Evolutionary conservation across 2,113 vertebrate genomes (phyloP).

Genomic region (Daboia siamensis): DNA sequence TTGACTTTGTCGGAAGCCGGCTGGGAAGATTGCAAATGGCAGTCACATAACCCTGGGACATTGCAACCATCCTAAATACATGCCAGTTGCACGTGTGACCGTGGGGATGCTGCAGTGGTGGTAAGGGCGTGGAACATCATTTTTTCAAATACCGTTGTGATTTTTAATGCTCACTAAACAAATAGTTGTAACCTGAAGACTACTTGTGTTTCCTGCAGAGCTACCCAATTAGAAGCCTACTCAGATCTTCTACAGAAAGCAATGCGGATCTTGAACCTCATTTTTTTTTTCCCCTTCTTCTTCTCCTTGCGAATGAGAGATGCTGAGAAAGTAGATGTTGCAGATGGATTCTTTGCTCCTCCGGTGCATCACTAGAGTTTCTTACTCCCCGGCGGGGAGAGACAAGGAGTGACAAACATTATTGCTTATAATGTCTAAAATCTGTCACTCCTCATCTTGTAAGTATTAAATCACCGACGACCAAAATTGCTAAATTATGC

Average conservation of each 20-base stretch:
- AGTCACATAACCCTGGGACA: too few species aligned
- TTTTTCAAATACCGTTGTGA: too few species aligned
- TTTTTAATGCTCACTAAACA: too few species aligned
- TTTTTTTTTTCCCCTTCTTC: not conserved
- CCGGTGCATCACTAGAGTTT: slow-evolving; percentile 47
- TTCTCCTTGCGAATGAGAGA: slow-evolving; percentile 30
- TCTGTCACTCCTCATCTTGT: slow-evolving; percentile 67
- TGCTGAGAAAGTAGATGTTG: slow-evolving; percentile 33
- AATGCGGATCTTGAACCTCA: not conserved
- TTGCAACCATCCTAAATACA: too few species aligned
- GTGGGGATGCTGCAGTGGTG: too few species aligned
- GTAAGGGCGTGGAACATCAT: too few species aligned
- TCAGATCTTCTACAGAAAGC: not conserved
- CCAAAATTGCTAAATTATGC: slow-evolving; percentile 75
- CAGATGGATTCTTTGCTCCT: slow-evolving; percentile 52
- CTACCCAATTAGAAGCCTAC: not conserved
- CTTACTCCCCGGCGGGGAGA: slow-evolving; percentile 37
- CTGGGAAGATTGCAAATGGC: too few species aligned
- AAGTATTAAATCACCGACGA: slow-evolving; percentile 72
- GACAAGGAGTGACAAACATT: slow-evolving; percentile 46
- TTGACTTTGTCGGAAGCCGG: too few species aligned
- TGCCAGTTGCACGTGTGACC: too few species aligned
- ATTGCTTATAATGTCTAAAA: slow-evolving; percentile 68
- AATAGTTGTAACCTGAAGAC: too few species aligned
- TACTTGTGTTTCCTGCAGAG: not conserved